A percentile compares a stretch with the other conserved stretches of the same genome.
Evolutionary conservation across 2,888 invertebrate species (phyloP).

Genomic region (Erynnis tages): DNA sequence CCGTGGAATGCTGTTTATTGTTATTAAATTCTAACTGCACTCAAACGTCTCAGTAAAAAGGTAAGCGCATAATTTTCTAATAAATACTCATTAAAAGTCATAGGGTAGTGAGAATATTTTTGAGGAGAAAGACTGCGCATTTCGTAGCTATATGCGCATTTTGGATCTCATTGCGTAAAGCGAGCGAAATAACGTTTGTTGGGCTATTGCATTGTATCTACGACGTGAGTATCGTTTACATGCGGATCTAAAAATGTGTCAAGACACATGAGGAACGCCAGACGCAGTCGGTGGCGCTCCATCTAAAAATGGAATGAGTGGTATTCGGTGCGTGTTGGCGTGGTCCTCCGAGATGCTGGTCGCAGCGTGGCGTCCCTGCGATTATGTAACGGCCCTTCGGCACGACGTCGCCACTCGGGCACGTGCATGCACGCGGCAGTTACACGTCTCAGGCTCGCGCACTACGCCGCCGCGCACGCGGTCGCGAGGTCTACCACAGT

Average conservation of each 20-base stretch:
- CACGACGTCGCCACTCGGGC: slow-evolving; percentile 46
- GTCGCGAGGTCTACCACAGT: slow-evolving; percentile 53
- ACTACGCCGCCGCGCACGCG: slow-evolving; percentile 48
- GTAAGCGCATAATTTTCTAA: slow-evolving; percentile 46
- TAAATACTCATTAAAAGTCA: slow-evolving; percentile 19
- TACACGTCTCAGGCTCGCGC: slow-evolving; percentile 67
- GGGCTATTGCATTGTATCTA: slow-evolving; percentile 40
- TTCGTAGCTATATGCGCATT: slow-evolving; percentile 59
- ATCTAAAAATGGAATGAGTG: slow-evolving; percentile 78
- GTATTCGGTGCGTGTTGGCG: slow-evolving; percentile 50
- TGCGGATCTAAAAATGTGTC: slow-evolving; percentile 77
- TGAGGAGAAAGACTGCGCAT: slow-evolving; percentile 48
- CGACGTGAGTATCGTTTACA: slow-evolving; percentile 70
- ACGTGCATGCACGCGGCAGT: slow-evolving; percentile 74
- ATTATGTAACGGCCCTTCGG: slow-evolving; percentile 72
- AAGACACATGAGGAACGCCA: slow-evolving; percentile 63
- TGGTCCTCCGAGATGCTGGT: slow-evolving; percentile 50
- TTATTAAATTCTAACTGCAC: slow-evolving; percentile 69
- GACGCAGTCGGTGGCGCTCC: slow-evolving; percentile 69
- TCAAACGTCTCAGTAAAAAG: slow-evolving; percentile 52
- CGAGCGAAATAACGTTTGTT: slow-evolving; percentile 30
- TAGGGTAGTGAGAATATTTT: slow-evolving; percentile 28
- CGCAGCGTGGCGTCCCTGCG: slow-evolving; percentile 45
- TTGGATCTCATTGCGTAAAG: slow-evolving; percentile 48
- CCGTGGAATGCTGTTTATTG: slow-evolving; percentile 76